Conservation (phyloP, 2,113 vertebrate species). For the Catharus minimus region DNA sequence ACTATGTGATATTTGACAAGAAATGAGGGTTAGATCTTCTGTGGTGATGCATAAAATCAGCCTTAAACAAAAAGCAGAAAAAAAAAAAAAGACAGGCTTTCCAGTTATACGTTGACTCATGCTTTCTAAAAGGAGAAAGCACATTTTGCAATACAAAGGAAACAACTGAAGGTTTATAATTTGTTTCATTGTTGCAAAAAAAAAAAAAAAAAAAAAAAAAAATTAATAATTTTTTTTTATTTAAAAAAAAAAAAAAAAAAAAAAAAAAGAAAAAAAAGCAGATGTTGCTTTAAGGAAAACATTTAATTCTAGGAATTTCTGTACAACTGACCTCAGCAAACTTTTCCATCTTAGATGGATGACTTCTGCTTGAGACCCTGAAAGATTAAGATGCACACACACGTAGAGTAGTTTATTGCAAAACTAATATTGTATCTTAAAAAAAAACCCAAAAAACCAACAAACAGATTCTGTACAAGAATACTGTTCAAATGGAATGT, state of each 20-base stretch:
- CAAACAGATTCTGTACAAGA: conserved; percentile 75
- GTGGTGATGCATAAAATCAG: conserved; percentile 29
- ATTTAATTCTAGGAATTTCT: conserved; percentile 68
- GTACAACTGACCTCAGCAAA: conserved; percentile 65
- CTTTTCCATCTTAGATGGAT: conserved; percentile 68
- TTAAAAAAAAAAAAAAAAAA: too few relatives aligned
- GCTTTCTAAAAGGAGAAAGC: conserved; percentile 60
- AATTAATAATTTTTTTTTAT: too few relatives aligned
- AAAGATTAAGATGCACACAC: conserved; percentile 64
- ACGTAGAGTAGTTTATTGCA: conserved; percentile 71
- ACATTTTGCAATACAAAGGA: conserved; percentile 46
- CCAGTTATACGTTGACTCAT: conserved; percentile 67
- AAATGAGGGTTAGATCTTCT: conserved; percentile 55
- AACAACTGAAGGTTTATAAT: conserved; percentile 41
- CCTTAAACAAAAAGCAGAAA: not conserved
- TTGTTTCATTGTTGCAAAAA: not conserved
- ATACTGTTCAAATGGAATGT: conserved; percentile 85
- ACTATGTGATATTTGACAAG: conserved; percentile 54
- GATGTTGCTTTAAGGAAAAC: conserved; percentile 70
- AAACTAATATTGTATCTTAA: conserved; percentile 70
- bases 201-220: not conserved
- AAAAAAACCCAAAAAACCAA: conserved; percentile 10
- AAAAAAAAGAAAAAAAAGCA: conserved; percentile 1
- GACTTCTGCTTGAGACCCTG: conserved; percentile 66
- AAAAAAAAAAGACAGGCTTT: conserved; percentile 53